These are phyloP conservation scores for Arbacia lixula DNA, from an alignment of 53 echinoderm and acorn worm species.

Conservation along the genomic window DNA sequence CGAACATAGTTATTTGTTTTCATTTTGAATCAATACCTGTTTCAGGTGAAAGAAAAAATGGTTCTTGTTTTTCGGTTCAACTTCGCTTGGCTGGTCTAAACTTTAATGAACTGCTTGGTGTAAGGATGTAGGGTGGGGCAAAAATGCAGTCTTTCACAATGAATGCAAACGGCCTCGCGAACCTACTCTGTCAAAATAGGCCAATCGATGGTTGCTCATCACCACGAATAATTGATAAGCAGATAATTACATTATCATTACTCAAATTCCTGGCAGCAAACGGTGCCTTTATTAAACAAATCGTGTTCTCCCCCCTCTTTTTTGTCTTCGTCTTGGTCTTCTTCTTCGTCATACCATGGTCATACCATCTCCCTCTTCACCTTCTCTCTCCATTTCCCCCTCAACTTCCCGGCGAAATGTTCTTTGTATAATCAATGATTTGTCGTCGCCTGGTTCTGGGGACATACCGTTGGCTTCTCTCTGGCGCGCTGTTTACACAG, in stretches of 20 bases:
- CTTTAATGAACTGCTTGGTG: no score
- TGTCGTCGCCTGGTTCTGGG: slow-evolving; percentile 6
- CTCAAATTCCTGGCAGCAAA: slow-evolving; percentile 52
- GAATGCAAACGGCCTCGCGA: slow-evolving; percentile 51
- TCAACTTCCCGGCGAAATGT: not conserved
- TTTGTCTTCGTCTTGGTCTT: no score
- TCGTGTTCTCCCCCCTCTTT: not conserved
- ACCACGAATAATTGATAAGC: slow-evolving; percentile 54
- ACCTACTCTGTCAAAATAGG: slow-evolving; percentile 45
- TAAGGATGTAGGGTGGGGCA: no score
- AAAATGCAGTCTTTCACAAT: no score
- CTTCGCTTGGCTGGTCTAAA: no score
- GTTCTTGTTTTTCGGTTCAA: no score
- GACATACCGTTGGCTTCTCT: slow-evolving; percentile 40
- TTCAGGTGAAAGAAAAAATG: no score
- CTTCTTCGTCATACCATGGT: no score
- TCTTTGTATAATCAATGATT: slow-evolving; percentile 36
- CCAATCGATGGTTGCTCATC: slow-evolving; percentile 24
- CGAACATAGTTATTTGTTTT: no score
- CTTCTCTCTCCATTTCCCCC: not conserved
- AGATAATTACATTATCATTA: slow-evolving; percentile 61
- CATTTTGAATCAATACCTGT: no score
- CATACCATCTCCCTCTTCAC: not conserved
- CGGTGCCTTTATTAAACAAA: slow-evolving; percentile 33
- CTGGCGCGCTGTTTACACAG: slow-evolving; percentile 19